Base-by-base conservation (phyloP, 2,113 vertebrate species). In the Atlantisia rogersi region DNA sequence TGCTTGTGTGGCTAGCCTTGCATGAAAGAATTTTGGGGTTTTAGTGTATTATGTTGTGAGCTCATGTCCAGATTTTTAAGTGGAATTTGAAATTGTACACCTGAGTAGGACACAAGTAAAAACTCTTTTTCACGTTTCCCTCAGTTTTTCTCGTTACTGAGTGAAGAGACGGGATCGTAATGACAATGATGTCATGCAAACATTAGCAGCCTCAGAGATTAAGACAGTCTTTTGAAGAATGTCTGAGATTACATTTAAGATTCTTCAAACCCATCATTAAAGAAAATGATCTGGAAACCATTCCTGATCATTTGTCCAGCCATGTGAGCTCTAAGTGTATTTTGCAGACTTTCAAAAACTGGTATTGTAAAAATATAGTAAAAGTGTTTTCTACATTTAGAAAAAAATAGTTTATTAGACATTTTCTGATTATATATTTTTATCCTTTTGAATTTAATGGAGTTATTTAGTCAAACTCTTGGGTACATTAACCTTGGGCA, bases 111-210 rank as follows among this genome's bases (percentile, higher is more conserved):
- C 4, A 3, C 67, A 89, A 88, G 40, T 93, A 80, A 96, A 95
- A 96, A 50, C 32, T 64, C 58, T 81, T 87, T 91, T 87, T 94
- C 63, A 69, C 88, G 63, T 90, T 95, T 86, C 68, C 74, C 85
- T 92, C 73, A 86, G 89, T 94, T 97, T 96, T 96, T 94, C 93
- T 93, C 92, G 7, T 97, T 96, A 93, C 55, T 92, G 73, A 88
- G 62, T 69, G 50, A 91, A 90, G 88, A 96, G 81, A 88, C 71
- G 70, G 80, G 40, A 74, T 86, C 62, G 46, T 74, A 91, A 95
- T 58, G 65, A 55, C 59, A 67, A 59, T 97, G 96, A 96, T 95
- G 94, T 97, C 92, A 97, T 92, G n/a, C 82, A 96, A 90, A 81
- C 92, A 88, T 88, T 95, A 94, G 70, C 82, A 95, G 67, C 77